Conservation (phyloP, 1,140 invertebrate genomes). For the Monochamus saltuarius region DNA sequence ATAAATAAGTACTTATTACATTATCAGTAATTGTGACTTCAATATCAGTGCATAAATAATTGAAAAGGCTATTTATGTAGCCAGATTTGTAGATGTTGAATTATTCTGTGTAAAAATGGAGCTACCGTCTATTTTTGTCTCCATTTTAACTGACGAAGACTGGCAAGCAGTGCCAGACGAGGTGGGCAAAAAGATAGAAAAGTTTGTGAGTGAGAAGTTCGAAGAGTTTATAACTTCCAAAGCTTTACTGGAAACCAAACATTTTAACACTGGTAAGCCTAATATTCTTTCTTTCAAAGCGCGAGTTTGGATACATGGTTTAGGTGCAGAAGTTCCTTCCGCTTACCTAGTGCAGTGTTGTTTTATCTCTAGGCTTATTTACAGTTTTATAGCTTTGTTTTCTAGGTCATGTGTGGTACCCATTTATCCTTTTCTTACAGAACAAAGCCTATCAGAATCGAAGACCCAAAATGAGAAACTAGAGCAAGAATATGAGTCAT, state of each 20-base stretch:
- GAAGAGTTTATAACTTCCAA: conserved; percentile 70
- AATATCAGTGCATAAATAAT: too few relatives aligned
- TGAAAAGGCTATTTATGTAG: too few relatives aligned
- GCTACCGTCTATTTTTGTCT: conserved; percentile 33
- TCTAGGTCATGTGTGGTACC: conserved; percentile 14
- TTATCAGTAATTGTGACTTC: too few relatives aligned
- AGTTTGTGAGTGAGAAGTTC: conserved; percentile 63
- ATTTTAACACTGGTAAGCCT: conserved; percentile 60
- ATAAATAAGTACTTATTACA: too few relatives aligned
- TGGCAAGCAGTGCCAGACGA: conserved; percentile 53
- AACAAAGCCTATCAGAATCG: conserved; percentile 59
- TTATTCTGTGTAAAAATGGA: conserved; percentile 23
- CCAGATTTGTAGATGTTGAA: too few relatives aligned
- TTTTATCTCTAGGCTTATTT: too few relatives aligned
- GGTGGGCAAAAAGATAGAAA: conserved; percentile 61
- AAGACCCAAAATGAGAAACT: conserved; percentile 61
- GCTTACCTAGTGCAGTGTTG: too few relatives aligned
- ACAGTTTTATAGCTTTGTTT: conserved; percentile 5
- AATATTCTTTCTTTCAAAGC: too few relatives aligned
- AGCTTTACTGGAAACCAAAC: conserved; percentile 65
- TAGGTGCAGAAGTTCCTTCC: conserved; percentile 14
- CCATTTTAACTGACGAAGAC: conserved; percentile 51
- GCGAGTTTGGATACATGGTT: too few relatives aligned
- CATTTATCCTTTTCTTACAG: conserved; percentile 52
- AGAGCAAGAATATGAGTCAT: conserved; percentile 63